Evolutionary conservation across 2,113 vertebrate genomes (phyloP).

Genomic region (Plecturocebus donacophilus): DNA sequence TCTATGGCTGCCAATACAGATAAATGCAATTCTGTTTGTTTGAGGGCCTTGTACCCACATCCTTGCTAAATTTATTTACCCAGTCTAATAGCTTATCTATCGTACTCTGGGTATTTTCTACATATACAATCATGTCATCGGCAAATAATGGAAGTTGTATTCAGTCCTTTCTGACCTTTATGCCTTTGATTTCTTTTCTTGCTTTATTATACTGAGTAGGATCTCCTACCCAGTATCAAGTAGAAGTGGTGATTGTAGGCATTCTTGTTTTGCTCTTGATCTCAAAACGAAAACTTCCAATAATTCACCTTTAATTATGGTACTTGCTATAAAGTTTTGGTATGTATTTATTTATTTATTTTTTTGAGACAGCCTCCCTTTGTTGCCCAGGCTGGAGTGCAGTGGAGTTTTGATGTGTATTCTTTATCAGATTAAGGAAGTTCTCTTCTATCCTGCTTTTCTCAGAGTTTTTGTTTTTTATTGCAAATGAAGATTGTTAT

Average conservation of each 20-base stretch:
- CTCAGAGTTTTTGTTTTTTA: background rate
- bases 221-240: background rate
- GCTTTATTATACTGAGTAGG: background rate
- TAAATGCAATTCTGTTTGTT: background rate
- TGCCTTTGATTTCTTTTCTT: constrained; percentile 17
- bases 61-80: background rate
- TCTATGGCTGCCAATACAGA: background rate
- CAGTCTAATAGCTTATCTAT: background rate
- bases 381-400: too few relatives aligned
- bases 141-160: background rate
- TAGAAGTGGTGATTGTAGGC: background rate
- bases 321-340: background rate
- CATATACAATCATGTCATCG: background rate
- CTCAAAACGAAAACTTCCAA: background rate
- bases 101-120: background rate
- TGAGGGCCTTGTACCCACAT: background rate
- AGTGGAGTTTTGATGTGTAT: background rate
- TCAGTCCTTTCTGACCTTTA: background rate
- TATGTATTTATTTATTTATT: background rate
- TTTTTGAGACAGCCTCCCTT: too few relatives aligned
- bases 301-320: background rate
- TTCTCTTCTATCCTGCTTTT: background rate
- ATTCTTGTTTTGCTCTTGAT: background rate
- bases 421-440: background rate
- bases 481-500: background rate